Evolutionary conservation across 2,888 invertebrate genomes (phyloP), one percentile per base, ranked within the genome.

Genomic region (Drosophila subquinaria): DNA sequence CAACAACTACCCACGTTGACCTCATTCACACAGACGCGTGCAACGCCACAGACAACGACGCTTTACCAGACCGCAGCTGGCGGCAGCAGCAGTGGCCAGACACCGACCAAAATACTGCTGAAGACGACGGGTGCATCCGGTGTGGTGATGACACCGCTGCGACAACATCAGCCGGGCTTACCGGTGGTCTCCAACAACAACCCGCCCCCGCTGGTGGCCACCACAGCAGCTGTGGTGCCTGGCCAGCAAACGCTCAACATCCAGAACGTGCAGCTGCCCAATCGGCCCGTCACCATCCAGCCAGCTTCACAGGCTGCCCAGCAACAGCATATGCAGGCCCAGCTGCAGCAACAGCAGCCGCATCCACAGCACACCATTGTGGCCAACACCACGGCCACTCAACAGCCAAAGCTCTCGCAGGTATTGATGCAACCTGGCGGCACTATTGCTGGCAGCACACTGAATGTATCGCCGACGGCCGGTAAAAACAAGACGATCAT

Each of bases 301-400:
- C 92, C 92, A 17, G 92, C 92, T 11, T 92, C 92, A 0, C 92
- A 93, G 74, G 92, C 92, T 35, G 93, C 92, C 1, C 92, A 92
- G 67, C 92, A 92, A 50, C 93, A 93, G 57, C 93, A 93, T 50
- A 66, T 93, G 73, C 91, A 93, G 76, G 92, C 92, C 2, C 93
- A 93, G 72, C 64, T 92, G 60, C 93, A 93, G 66, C 93, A 93
- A 56, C 92, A 92, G 56, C 93, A 92, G 40, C 91, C 91, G 27
- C 89, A 89, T 74, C 91, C 91, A 57, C 91, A 92, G 53, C 92
- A 92, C 67, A 92, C 92, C 1, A 90, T 92, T 62, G 92, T 93
- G 33, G 91, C 92, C 1, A 92, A 92, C 59, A 92, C 92, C 3
- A 92, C 91, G 60, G 90, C 92, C 35, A 92, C 92, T 0, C 92